A percentile compares a stretch with the other conserved stretches of the same genome.
Conservation (phyloP, 2,113 vertebrate genomes). For the Gorsachius goisagi region DNA sequence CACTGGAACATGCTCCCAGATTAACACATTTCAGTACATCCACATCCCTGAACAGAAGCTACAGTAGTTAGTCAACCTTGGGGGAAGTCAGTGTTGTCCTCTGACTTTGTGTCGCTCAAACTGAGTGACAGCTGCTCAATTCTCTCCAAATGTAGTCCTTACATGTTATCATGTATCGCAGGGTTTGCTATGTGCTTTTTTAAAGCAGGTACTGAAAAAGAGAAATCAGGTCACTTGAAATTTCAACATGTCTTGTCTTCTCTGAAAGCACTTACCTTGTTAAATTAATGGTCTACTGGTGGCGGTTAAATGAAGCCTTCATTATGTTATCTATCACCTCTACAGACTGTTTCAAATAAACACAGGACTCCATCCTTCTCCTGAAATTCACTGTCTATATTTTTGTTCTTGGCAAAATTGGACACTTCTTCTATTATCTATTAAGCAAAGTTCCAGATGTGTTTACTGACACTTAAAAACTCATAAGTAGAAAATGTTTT, state of each 20-base stretch:
- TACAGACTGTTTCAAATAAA: background rate
- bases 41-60: background rate
- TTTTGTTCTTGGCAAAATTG: background rate
- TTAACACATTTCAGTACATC: background rate
- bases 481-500: constrained; percentile 32
- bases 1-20: background rate
- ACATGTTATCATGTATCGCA: background rate
- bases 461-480: constrained; percentile 33
- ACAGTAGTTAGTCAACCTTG: background rate
- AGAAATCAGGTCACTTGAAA: background rate
- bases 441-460: constrained; percentile 44
- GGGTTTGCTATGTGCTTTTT: background rate
- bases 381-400: background rate
- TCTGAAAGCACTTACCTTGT: background rate
- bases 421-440: background rate
- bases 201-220: background rate
- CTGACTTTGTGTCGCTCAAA: background rate
- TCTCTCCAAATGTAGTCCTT: background rate
- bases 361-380: background rate
- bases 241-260: background rate
- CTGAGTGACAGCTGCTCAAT: background rate
- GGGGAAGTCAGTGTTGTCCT: background rate
- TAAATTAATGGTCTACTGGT: background rate
- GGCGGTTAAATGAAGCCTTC: background rate
- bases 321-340: background rate